Evolutionary conservation across 2,113 vertebrate species (phyloP).

Genomic region (Mastomys coucha): DNA sequence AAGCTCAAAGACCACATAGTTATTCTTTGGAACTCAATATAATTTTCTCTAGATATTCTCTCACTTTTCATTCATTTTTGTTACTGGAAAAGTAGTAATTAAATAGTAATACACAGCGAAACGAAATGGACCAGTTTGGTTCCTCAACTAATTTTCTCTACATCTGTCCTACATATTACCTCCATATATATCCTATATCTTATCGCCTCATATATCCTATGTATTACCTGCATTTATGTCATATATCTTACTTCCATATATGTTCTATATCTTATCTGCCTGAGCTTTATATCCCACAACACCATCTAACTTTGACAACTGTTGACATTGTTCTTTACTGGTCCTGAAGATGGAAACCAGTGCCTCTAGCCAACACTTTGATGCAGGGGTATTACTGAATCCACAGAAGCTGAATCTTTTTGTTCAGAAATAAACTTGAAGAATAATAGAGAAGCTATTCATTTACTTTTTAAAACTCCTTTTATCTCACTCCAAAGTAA

Average conservation of each 20-base stretch:
- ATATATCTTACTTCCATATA: neutral
- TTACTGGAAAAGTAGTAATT: neutral
- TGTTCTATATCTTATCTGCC: neutral
- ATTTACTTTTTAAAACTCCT: neutral
- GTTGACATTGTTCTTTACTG: neutral
- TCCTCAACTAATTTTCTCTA: neutral
- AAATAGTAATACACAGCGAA: neutral
- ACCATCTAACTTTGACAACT: neutral
- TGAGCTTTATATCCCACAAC: neutral
- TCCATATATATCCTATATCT: neutral
- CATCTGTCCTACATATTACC: neutral
- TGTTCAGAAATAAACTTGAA: neutral
- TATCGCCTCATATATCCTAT: too few relatives aligned
- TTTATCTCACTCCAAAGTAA: neutral
- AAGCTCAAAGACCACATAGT: neutral
- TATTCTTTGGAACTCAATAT: neutral
- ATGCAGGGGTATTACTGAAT: neutral
- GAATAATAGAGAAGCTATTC: neutral
- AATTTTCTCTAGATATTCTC: neutral
- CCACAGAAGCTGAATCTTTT: neutral
- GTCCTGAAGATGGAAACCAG: neutral
- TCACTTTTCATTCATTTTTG: neutral
- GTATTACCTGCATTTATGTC: neutral
- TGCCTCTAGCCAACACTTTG: neutral
- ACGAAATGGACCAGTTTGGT: neutral